These are phyloP conservation scores for Rhinolophus ferrumequinum DNA, from an alignment of 2,113 vertebrate species.

Conservation along the genomic window DNA sequence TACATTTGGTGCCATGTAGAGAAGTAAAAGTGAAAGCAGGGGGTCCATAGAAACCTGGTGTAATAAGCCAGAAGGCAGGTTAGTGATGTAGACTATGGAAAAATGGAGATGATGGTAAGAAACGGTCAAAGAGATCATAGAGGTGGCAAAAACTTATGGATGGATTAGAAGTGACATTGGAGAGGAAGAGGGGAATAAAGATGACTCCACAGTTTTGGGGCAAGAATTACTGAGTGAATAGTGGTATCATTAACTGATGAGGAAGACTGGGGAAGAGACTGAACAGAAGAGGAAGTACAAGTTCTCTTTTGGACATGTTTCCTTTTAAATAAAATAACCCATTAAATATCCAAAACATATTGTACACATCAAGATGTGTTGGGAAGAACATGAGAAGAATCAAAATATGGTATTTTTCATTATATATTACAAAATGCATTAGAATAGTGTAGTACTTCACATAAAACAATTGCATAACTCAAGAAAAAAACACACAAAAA, in stretches of 20 bases:
- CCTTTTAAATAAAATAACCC: not conserved
- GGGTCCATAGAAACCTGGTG: accelerated
- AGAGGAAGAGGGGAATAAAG: not conserved
- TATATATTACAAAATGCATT: not conserved
- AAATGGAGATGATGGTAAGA: not conserved
- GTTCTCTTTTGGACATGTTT: not conserved
- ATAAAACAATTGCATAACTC: not conserved
- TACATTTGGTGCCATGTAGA: not conserved
- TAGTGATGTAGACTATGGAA: too few species aligned
- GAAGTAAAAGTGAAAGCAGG: not conserved
- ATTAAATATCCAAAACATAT: not conserved
- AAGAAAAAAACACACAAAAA: not conserved
- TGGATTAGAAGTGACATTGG: not conserved
- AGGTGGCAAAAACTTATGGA: not conserved
- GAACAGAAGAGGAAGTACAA: not conserved
- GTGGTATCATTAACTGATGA: not conserved
- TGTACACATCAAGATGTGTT: not conserved
- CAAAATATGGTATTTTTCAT: not conserved
- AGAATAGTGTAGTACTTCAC: not conserved
- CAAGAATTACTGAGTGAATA: not conserved
- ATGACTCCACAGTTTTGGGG: too few species aligned
- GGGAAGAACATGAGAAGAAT: not conserved
- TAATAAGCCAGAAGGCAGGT: not conserved
- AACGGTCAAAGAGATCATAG: not conserved
- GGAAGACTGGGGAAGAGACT: not conserved